Evolutionary conservation across 2,113 vertebrate genomes (phyloP), one percentile per base, ranked within the genome.

Genomic region (Paradoxurus hermaphroditus): DNA sequence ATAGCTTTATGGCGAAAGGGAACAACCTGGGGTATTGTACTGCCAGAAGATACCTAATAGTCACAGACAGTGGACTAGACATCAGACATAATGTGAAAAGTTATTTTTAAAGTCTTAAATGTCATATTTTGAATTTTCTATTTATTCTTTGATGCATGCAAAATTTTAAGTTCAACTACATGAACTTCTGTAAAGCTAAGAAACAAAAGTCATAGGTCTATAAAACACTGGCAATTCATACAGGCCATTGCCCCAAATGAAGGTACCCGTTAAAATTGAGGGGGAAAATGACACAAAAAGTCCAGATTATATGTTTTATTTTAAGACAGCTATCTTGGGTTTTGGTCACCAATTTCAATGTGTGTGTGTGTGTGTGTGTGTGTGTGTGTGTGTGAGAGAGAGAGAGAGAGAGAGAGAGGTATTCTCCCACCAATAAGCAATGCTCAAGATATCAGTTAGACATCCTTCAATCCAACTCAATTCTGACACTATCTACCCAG

Each of bases 1-100:
- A 92, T 95, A 97, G 86, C 94, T 95, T 97, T 96, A 91, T 73
- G 95, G 95, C 95, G 67, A 95, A 95, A 86, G 72, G 36, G 19
- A 93, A 63, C 62, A 96, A 95, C 90, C 72, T 97, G 95, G 78
- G 95, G 46, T 86, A 82, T 75, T 84, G 53, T 0, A 75, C 36
- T 94, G 86, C 77, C 93, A 96, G 82, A 88, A 97, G 91, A 96
- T 39, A 94, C 41, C 82, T 96, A 95, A 90, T 91, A 95, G 82
- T 91, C 12, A 70, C 29, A 93, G 46, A 65, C 78, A 91, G 78
- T 86, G 73, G 73, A 79, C 78, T 88, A 88, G n/a, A 86, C 68
- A 78, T 81, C 87, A 86, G 23, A 44, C 41, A 89, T 62, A 84
- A 86, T 53, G 51, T 91, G n/a, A 94, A 89, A 82, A 34, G 2